Evolutionary conservation across 2,113 vertebrate genomes (phyloP), one percentile per base, ranked within the genome.

Genomic region (Zosterops borbonicus): DNA sequence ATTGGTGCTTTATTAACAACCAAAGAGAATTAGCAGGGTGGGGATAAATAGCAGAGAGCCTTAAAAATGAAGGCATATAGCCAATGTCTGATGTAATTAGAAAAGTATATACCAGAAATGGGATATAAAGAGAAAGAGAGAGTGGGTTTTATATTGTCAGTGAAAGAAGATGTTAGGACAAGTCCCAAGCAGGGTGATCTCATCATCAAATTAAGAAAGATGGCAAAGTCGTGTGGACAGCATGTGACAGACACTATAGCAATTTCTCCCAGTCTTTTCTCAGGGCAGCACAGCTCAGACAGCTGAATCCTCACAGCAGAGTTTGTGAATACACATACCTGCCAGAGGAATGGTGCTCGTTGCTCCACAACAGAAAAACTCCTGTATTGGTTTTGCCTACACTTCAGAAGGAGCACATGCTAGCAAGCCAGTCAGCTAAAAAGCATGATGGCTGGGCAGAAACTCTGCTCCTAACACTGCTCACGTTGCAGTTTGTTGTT

Each of bases 41-140:
- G 19, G 37, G 28, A 69, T 69, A 60, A 95, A 56, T 11, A 80
- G 24, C n/a, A 70, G 33, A 41, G 5, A 11, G 5, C 16, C 52
- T 78, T 87, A 35, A 67, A 81, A 96, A 62, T 33, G 19, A 81
- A 89, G 77, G 50, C 56, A 62, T 46, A n/a, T 22, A 83, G 79
- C 31, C 56, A 91, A 42, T 9, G 6, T 50, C 79, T 39, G 15
- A 70, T 41, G 11, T 46, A 81, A 70, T 58, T 83, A 77, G 46
- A 73, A 44, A 74, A 86, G n/a, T 24, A 46, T 58, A 77, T 21
- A 17, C n/a, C 56, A 81, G 55, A 69, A 92, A 67, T 78, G 9
- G 31, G 23, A 81, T 62, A 27, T 80, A 68, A 89, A 87, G n/a
- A 25, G 52, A 58, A 80, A 31, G 21, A 41, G 12, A 59, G 35